A percentile compares a stretch with the other conserved stretches of the same genome.
These are phyloP conservation scores for Pheosia gnoma DNA, from an alignment of 2,888 invertebrate genomes.

Conservation along the genomic window DNA sequence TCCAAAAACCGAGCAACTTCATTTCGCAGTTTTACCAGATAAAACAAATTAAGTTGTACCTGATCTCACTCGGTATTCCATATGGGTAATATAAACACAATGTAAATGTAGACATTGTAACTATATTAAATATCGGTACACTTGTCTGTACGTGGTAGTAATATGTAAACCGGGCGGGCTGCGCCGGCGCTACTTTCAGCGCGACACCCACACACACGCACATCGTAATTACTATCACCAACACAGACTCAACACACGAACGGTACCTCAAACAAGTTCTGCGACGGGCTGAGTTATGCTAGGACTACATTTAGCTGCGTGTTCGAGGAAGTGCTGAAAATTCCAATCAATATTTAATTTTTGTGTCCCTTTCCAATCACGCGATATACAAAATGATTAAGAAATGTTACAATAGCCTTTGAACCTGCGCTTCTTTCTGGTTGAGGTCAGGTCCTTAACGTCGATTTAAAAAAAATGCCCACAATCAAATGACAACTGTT, in stretches of 20 bases:
- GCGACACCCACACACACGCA: slow-evolving; percentile 10
- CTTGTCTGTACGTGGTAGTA: slow-evolving; percentile 9
- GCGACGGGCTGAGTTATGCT: slow-evolving; percentile 25
- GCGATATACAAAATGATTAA: too few species aligned
- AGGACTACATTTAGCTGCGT: not conserved
- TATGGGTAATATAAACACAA: not conserved
- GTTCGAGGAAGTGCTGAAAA: slow-evolving; percentile 1
- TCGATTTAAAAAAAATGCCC: too few species aligned
- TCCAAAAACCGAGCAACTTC: too few species aligned
- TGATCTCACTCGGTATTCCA: slow-evolving; percentile 2
- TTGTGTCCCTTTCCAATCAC: too few species aligned
- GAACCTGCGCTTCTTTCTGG: too few species aligned
- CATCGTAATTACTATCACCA: slow-evolving; percentile 36
- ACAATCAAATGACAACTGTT: too few species aligned
- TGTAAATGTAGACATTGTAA: slow-evolving; percentile 23
- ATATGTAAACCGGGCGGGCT: slow-evolving; percentile 31
- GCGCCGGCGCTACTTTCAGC: slow-evolving; percentile 36
- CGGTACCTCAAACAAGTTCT: slow-evolving; percentile 59
- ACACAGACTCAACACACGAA: slow-evolving; percentile 37
- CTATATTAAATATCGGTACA: slow-evolving; percentile 15
- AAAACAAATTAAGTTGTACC: not conserved
- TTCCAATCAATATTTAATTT: slow-evolving; percentile 10
- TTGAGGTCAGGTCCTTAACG: too few species aligned
- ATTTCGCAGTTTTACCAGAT: not conserved
- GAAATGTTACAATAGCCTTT: too few species aligned